Evolutionary conservation across 2,113 vertebrate species (phyloP).

Genomic region (Sprattus sprattus): DNA sequence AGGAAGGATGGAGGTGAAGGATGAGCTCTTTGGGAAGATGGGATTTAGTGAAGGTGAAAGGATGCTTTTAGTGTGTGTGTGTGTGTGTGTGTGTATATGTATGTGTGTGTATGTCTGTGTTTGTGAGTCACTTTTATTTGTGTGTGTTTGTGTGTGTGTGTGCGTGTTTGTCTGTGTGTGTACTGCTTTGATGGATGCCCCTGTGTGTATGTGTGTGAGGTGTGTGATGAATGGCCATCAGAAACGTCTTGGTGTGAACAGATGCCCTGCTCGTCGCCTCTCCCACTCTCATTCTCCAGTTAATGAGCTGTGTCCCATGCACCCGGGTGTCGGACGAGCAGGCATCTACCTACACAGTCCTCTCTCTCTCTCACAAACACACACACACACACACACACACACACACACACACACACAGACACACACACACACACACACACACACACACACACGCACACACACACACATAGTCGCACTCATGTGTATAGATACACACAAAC

Average conservation of each 20-base stretch:
- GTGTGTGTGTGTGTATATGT: background rate
- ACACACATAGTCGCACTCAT: background rate
- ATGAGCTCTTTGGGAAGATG: background rate
- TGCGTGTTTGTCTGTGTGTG: background rate
- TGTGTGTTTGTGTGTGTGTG: background rate
- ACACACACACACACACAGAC: background rate
- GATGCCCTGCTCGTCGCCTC: conserved; percentile 39
- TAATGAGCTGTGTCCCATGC: conserved; percentile 50
- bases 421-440: background rate
- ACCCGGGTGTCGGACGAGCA: background rate
- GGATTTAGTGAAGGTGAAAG: background rate
- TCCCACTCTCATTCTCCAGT: conserved; percentile 43
- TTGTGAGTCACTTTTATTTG: background rate
- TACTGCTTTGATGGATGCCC: background rate
- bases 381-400: background rate
- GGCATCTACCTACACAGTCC: conserved; percentile 35
- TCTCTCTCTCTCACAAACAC: conserved; percentile 23
- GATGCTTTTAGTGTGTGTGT: background rate
- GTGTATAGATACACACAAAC: background rate
- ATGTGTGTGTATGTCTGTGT: background rate
- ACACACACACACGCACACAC: conserved; percentile 6
- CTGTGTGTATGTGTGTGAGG: background rate
- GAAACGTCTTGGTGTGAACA: conserved; percentile 22
- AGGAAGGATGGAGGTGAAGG: background rate
- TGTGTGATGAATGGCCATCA: conserved; percentile 24